phyloP scores from a whole-genome alignment of 2,113 vertebrate species.

The Gorilla gorilla region DNA sequence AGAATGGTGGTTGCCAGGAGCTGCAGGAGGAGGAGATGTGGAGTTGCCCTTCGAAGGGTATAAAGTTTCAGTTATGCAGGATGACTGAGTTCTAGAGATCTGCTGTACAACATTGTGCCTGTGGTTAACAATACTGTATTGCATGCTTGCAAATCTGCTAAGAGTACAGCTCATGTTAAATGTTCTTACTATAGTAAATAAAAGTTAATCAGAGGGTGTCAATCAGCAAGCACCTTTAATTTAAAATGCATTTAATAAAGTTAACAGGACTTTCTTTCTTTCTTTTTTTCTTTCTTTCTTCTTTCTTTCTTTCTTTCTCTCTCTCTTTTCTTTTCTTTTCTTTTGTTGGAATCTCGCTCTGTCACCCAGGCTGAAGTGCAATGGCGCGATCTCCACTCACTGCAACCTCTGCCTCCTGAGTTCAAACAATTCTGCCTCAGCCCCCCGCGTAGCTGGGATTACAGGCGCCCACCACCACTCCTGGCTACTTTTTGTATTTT shows the following conservation, averaged over 20 bases:
- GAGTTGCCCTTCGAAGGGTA: not conserved
- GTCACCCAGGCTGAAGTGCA: no score
- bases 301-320: not conserved
- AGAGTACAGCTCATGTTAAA: not conserved
- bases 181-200: not conserved
- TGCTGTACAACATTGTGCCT: not conserved
- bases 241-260: not conserved
- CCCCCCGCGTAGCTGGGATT: no score
- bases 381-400: no score
- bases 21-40: no score
- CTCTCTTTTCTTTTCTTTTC: no score
- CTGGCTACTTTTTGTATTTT: no score
- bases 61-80: not conserved
- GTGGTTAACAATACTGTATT: not conserved
- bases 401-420: no score
- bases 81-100: not conserved
- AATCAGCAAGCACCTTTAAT: not conserved
- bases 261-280: no score
- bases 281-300: fast-evolving
- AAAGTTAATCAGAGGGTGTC: not conserved
- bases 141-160: not conserved
- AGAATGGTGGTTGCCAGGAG: no score
- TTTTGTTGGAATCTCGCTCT: no score
- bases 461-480: no score
- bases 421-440: no score